Percentiles rank a stretch among this genome's conserved stretches.
Evolutionary conservation across 2,113 vertebrate genomes (phyloP).

Genomic region (Planiliza haematocheilus): DNA sequence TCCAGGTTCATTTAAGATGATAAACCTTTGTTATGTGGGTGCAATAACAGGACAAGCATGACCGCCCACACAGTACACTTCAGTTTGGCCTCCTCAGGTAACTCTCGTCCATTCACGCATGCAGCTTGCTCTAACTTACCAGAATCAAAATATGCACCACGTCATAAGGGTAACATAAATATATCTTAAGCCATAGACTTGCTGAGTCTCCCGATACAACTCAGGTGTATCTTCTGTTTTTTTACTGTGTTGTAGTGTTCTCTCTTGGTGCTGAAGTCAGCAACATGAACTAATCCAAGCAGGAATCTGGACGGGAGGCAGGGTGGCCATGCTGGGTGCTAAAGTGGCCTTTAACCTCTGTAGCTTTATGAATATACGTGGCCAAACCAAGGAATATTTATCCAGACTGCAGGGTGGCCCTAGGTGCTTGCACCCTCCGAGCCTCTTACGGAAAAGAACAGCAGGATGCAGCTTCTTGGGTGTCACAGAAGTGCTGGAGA

Average conservation of each 20-base stretch:
- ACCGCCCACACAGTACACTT: conserved; percentile 27
- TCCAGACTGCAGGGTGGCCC: conserved; percentile 56
- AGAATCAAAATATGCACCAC: conserved; percentile 32
- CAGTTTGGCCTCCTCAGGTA: conserved; percentile 8
- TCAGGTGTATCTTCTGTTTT: conserved; percentile 44
- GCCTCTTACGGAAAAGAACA: conserved; percentile 49
- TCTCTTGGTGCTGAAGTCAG: conserved; percentile 42
- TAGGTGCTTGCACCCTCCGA: conserved; percentile 24
- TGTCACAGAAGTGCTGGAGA: conserved; percentile 37
- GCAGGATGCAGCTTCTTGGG: conserved; percentile 44
- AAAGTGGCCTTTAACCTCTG: conserved; percentile 54
- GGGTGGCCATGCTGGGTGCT: conserved; percentile 54
- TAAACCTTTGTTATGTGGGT: conserved; percentile 54
- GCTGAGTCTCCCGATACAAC: conserved; percentile 39
- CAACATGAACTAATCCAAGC: conserved; percentile 79
- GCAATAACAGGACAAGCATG: conserved; percentile 26
- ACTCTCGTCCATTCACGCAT: conserved; percentile 38
- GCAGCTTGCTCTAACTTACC: neutral
- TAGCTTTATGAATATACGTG: conserved; percentile 30
- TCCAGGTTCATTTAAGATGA: conserved; percentile 50
- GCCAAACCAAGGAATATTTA: conserved; percentile 40
- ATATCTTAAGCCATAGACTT: conserved; percentile 47
- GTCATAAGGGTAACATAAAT: conserved; percentile 15
- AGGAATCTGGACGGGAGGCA: conserved; percentile 61
- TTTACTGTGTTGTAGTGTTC: conserved; percentile 33